Base-by-base conservation (phyloP, 2,888 invertebrate genomes). In the Gonocerus acuteangulatus region DNA sequence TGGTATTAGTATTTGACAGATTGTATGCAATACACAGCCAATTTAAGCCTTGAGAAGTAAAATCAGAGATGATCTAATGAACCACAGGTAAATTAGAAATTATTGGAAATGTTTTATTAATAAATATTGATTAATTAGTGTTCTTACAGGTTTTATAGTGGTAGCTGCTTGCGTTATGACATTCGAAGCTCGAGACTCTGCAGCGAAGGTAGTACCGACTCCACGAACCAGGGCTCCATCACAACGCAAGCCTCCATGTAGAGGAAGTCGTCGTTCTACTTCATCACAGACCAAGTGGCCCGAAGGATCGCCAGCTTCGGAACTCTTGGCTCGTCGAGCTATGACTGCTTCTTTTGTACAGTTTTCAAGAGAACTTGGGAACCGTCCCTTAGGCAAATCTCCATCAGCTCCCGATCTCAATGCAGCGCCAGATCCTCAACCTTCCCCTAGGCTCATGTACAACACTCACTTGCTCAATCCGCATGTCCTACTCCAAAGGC, bases 81-180 rank as follows among this genome's bases (percentile, higher is more conserved):
- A n/a, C n/a, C n/a, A n/a, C n/a, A n/a, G n/a, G n/a, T n/a, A n/a
- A n/a, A n/a, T n/a, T n/a, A n/a, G n/a, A n/a, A n/a, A n/a, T n/a
- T n/a, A n/a, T n/a, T n/a, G n/a, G n/a, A n/a, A n/a, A n/a, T n/a
- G n/a, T n/a, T n/a, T n/a, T n/a, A n/a, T n/a, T n/a, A n/a, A n/a
- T n/a, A n/a, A n/a, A n/a, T n/a, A n/a, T n/a, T n/a, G n/a, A n/a
- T n/a, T n/a, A n/a, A n/a, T n/a, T n/a, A n/a, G n/a, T n/a, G n/a
- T n/a, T 49, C 2, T 65, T 71, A 1, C 71, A 89, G 89, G 92
- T 39, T 96, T 96, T 74, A 91, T 95, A 68, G 90, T 96, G 42
- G 95, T 96, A 19, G 93, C 95, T 27, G 94, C 95, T 0, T 95
- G 95, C 72, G 96, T 97, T 57, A 93, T 96, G 88, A 96, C 95